Conservation (phyloP, 2,888 invertebrate species). For the Drosophila nr. perissopoda region DNA sequence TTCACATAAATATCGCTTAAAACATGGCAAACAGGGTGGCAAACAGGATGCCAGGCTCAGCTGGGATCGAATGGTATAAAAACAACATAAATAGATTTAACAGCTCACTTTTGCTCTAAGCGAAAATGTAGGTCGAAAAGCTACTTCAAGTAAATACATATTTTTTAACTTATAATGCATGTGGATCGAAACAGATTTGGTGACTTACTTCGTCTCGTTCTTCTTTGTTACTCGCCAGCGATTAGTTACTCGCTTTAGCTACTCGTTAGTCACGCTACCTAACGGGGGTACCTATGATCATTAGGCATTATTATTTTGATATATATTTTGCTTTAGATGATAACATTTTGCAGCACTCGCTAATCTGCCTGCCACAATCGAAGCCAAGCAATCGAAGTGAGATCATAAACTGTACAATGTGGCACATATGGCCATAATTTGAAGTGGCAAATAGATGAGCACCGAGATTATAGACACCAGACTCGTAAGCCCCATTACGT, state of each 20-base stretch:
- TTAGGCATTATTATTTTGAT: neutral
- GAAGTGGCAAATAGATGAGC: conserved; percentile 49
- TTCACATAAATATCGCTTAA: conserved; percentile 33
- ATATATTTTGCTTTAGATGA: neutral
- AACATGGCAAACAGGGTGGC: neutral
- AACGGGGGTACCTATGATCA: neutral
- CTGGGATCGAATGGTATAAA: neutral
- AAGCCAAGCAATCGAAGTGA: conserved; percentile 2
- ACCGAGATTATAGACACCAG: conserved; percentile 39
- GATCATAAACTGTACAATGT: neutral
- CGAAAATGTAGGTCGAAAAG: neutral
- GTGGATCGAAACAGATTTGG: neutral
- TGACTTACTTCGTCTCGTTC: neutral
- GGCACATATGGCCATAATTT: conserved; percentile 7
- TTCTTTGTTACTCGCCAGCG: neutral
- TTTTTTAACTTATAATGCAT: neutral
- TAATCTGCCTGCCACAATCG: neutral
- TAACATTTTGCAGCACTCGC: neutral
- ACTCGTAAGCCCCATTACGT: conserved; percentile 10
- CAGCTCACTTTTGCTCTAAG: neutral
- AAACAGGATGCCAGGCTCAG: neutral
- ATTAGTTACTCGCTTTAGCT: neutral
- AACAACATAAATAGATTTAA: neutral
- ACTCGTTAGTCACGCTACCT: neutral
- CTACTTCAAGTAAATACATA: neutral